A percentile compares a stretch with the other conserved stretches of the same genome.
Evolutionary conservation across 2,888 invertebrate species (phyloP).

Genomic region (Aproaerema taeniolella): DNA sequence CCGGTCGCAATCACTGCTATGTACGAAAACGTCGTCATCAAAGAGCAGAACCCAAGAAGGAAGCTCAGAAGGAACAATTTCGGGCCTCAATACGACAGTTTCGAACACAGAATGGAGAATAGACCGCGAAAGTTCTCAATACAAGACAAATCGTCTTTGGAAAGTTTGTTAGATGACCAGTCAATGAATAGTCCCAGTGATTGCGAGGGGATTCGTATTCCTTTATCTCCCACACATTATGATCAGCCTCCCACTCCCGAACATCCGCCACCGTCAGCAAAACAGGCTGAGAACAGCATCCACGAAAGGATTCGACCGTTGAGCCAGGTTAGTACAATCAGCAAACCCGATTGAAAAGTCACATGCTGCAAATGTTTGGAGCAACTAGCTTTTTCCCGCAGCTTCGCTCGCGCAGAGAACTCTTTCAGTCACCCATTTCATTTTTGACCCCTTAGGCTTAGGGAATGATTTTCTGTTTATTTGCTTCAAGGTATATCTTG

Average conservation of each 20-base stretch:
- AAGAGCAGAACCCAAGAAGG: constrained; percentile 84
- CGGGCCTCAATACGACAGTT: constrained; percentile 79
- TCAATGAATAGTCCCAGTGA: constrained; percentile 72
- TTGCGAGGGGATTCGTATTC: constrained; percentile 72
- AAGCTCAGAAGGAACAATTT: constrained; percentile 80
- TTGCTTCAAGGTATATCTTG: too few species aligned
- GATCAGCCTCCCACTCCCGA: constrained; percentile 95
- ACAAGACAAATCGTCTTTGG: constrained; percentile 75
- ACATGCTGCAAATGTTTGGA: too few species aligned
- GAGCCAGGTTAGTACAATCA: constrained; percentile 94
- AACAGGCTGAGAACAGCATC: constrained; percentile 92
- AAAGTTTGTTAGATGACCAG: constrained; percentile 78
- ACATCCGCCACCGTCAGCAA: constrained; percentile 94
- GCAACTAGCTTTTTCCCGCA: too few species aligned
- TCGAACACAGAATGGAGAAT: constrained; percentile 68
- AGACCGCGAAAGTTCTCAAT: constrained; percentile 68
- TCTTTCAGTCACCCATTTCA: too few species aligned
- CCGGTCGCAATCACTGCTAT: constrained; percentile 85
- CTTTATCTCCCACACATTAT: constrained; percentile 93
- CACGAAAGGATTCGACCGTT: constrained; percentile 92
- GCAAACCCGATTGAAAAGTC: constrained; percentile 41
- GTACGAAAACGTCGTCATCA: constrained; percentile 84
- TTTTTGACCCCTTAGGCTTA: too few species aligned
- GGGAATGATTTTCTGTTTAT: too few species aligned
- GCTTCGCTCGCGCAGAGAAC: too few species aligned